Conservation (phyloP, 2,888 invertebrate genomes). For the Xylota sylvarum region DNA sequence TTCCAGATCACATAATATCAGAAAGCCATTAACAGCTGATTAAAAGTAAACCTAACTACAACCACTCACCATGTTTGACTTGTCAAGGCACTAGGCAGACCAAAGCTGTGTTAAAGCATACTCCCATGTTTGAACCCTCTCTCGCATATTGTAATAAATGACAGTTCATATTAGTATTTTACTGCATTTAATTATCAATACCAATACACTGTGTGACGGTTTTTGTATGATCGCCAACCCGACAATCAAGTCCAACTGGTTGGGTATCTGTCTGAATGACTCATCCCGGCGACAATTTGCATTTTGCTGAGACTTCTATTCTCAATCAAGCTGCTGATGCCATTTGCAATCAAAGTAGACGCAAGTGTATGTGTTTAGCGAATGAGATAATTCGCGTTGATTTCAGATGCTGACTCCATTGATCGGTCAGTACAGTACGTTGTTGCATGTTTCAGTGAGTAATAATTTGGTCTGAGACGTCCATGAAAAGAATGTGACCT, state of each 20-base stretch:
- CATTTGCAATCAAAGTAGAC: slow-evolving; percentile 16
- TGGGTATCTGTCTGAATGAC: slow-evolving; percentile 34
- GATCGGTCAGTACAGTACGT: slow-evolving; percentile 1
- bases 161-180: slow-evolving; percentile 39
- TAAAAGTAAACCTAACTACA: slow-evolving; percentile 44
- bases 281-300: slow-evolving; percentile 53
- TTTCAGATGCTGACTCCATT: slow-evolving; percentile 55
- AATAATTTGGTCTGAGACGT: slow-evolving; percentile 68
- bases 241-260: slow-evolving; percentile 42
- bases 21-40: slow-evolving; percentile 54
- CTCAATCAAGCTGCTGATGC: background rate
- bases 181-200: slow-evolving; percentile 39
- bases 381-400: slow-evolving; percentile 57
- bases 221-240: background rate
- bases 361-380: background rate
- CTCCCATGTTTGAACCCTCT: background rate
- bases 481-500: slow-evolving; percentile 76
- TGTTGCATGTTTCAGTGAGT: slow-evolving; percentile 34
- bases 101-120: slow-evolving; percentile 47
- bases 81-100: slow-evolving; percentile 72
- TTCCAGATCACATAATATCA: slow-evolving; percentile 53
- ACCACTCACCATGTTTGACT: slow-evolving; percentile 23
- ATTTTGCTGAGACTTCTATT: slow-evolving; percentile 28
- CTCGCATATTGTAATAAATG: slow-evolving; percentile 14
- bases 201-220: slow-evolving; percentile 1